These are phyloP conservation scores for Panthera uncia DNA, from an alignment of 2,113 vertebrate species.

Conservation along the genomic window DNA sequence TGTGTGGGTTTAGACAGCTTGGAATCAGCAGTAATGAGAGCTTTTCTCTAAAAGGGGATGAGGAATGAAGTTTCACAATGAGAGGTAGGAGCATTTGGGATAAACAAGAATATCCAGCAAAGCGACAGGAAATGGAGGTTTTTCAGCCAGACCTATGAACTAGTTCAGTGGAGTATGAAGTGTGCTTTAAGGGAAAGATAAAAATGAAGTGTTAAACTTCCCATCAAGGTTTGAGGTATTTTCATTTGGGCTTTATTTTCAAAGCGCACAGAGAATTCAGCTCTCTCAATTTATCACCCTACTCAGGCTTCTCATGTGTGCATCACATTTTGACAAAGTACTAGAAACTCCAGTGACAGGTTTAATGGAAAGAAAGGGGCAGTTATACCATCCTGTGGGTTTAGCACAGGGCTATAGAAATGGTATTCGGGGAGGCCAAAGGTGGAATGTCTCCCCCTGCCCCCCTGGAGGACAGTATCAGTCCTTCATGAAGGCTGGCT, in stretches of 20 bases:
- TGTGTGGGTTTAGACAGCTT: not conserved
- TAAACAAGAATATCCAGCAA: not conserved
- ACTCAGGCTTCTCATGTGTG: not conserved
- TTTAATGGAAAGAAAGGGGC: not conserved
- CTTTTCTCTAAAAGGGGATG: not conserved
- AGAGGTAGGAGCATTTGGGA: not conserved
- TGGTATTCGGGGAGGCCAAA: not conserved
- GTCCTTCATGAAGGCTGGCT: not conserved
- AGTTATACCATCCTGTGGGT: not conserved
- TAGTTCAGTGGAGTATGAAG: constrained; percentile 15
- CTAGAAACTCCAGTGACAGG: not conserved
- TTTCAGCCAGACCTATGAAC: constrained; percentile 31
- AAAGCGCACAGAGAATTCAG: constrained; percentile 23
- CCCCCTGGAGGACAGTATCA: not conserved
- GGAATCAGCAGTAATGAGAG: not conserved
- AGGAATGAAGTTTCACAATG: constrained; percentile 55
- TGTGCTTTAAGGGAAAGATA: constrained; percentile 50
- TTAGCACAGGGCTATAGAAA: not conserved
- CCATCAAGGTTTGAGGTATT: not conserved
- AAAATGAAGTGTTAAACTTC: constrained; percentile 66
- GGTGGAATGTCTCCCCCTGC: not conserved
- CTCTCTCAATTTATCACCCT: not conserved
- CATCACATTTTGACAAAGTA: not conserved
- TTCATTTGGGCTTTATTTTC: constrained; percentile 44
- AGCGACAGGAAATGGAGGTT: constrained; percentile 56